Percentiles rank a stretch among this genome's conserved stretches.
Conservation (phyloP, 2,113 vertebrate species). For the Calypte anna region DNA sequence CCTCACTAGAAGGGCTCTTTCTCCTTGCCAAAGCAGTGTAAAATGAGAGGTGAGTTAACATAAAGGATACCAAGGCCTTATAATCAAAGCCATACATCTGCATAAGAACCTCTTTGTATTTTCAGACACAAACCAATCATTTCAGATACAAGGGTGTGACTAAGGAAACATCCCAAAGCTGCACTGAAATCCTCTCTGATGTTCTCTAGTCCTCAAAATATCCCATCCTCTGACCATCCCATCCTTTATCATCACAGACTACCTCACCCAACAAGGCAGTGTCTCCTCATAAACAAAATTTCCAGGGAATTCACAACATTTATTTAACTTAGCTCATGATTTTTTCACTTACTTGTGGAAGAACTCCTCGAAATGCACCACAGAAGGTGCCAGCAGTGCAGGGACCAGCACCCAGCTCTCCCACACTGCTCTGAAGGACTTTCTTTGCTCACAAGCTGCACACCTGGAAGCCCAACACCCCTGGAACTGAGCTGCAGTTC, state of each 20-base stretch:
- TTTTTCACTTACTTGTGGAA: not conserved
- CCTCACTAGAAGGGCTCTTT: not conserved
- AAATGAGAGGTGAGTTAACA: not conserved
- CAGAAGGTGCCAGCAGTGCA: not conserved
- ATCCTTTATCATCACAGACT: not conserved
- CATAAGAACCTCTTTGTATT: not conserved
- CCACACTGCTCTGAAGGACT: accelerated
- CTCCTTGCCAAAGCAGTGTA: not conserved
- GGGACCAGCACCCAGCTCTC: not conserved
- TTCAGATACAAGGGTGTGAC: not conserved
- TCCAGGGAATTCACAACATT: not conserved
- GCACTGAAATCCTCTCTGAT: not conserved
- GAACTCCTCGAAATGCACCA: not conserved
- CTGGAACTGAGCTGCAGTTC: not conserved
- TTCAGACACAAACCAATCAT: not conserved
- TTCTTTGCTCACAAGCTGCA: not conserved
- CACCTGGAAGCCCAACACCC: not conserved
- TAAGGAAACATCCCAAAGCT: not conserved
- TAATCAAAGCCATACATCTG: not conserved
- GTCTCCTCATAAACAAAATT: not conserved
- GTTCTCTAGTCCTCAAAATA: not conserved
- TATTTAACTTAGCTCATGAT: not conserved
- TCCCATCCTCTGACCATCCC: not conserved
- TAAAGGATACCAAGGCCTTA: not conserved
- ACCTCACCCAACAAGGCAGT: not conserved